Conservation (phyloP, 2,113 vertebrate species). For the Pollimyrus isidori region DNA sequence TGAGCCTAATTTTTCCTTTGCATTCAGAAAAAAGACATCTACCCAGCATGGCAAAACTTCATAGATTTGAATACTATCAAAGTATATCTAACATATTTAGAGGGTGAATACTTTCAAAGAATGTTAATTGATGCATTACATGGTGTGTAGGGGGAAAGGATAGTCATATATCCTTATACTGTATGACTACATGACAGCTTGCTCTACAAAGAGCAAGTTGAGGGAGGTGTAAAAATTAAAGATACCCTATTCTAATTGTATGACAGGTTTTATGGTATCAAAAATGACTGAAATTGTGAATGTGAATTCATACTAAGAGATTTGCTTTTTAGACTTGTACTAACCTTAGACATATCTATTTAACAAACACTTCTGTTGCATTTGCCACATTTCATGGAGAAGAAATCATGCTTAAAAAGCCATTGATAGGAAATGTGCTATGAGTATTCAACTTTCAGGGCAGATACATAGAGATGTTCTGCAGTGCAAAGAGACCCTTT, state of each 20-base stretch:
- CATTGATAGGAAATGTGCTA: neutral
- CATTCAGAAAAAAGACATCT: constrained; percentile 40
- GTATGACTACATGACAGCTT: too few relatives aligned
- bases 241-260: neutral
- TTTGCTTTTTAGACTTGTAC: neutral
- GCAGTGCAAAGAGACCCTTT: neutral
- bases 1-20: constrained; percentile 43
- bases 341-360: neutral
- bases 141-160: neutral
- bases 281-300: neutral
- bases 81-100: constrained; percentile 37
- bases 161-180: neutral
- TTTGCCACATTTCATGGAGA: neutral
- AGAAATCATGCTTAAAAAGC: neutral
- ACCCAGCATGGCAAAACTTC: constrained; percentile 34
- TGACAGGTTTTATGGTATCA: neutral
- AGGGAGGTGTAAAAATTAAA: neutral
- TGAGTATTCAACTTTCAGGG: neutral
- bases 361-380: neutral
- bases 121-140: neutral
- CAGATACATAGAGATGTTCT: neutral
- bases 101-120: neutral
- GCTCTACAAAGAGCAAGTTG: too few relatives aligned
- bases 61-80: constrained; percentile 46
- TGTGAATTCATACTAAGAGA: neutral